Evolutionary conservation across 64 coral and sea anemone genomes (phyloP).

Genomic region (Montipora sp.): DNA sequence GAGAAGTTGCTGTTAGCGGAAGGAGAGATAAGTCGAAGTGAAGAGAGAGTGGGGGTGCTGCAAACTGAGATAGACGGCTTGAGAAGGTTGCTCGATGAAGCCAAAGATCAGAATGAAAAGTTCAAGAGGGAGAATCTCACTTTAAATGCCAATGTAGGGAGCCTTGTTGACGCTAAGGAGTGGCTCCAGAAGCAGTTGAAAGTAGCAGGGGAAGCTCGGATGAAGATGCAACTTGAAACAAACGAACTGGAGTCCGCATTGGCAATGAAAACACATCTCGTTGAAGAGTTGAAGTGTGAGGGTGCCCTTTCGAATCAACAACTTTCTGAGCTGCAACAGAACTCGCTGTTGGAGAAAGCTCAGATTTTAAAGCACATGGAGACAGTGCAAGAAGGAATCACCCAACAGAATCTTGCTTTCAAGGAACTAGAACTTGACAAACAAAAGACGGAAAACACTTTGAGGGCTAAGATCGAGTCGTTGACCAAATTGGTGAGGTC

Average conservation of each 20-base stretch:
- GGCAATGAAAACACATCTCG: slow-evolving; percentile 59
- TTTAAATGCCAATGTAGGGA: slow-evolving; percentile 65
- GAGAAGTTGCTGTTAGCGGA: slow-evolving; percentile 61
- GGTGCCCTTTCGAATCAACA: slow-evolving; percentile 63
- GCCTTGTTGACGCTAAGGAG: slow-evolving; percentile 71
- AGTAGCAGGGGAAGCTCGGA: slow-evolving; percentile 60
- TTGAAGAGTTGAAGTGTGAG: slow-evolving; percentile 80
- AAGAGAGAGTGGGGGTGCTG: slow-evolving; percentile 22
- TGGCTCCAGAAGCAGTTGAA: slow-evolving; percentile 76
- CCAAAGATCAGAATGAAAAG: slow-evolving; percentile 55
- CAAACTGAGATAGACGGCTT: slow-evolving; percentile 58
- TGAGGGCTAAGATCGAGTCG: slow-evolving; percentile 56
- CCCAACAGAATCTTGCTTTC: slow-evolving; percentile 53
- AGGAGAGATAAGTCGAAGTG: slow-evolving; percentile 42
- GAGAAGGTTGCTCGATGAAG: slow-evolving; percentile 37
- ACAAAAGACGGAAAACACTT: slow-evolving; percentile 47
- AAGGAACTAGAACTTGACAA: slow-evolving; percentile 81
- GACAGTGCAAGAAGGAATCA: slow-evolving; percentile 75
- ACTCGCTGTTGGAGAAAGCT: slow-evolving; percentile 68
- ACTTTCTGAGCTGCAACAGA: slow-evolving; percentile 81
- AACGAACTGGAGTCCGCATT: slow-evolving; percentile 63
- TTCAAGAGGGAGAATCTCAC: slow-evolving; percentile 57
- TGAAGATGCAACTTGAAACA: slow-evolving; percentile 80
- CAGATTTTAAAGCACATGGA: slow-evolving; percentile 82
- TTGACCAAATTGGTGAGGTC: slow-evolving; percentile 41